These are phyloP conservation scores for Dendropsophus ebraccatus DNA, from an alignment of 2,113 vertebrate genomes.

Conservation along the genomic window DNA sequence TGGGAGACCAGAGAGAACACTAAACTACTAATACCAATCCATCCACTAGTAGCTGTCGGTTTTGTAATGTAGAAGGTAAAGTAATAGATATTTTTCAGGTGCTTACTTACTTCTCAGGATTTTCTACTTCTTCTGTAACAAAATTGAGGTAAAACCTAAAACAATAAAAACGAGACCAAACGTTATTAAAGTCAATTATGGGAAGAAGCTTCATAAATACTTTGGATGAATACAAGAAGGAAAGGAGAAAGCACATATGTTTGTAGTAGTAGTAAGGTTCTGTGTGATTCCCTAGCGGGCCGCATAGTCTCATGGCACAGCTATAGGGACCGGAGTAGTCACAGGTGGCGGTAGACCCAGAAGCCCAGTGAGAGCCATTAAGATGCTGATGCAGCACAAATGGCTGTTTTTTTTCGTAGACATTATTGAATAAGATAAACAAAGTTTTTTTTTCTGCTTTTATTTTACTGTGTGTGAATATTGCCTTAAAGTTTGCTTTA, in stretches of 20 bases:
- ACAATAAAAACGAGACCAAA: neutral
- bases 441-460: no score
- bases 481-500: no score
- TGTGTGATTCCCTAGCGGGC: neutral
- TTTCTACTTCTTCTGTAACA: conserved; percentile 94
- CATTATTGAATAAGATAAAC: no score
- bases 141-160: conserved; percentile 98
- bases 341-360: no score
- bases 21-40: neutral
- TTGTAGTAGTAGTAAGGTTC: neutral
- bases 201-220: neutral
- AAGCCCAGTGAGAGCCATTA: no score
- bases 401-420: no score
- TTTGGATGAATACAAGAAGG: no score
- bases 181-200: neutral
- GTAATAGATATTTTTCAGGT: neutral
- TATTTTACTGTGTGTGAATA: no score
- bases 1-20: neutral
- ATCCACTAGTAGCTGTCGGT: neutral
- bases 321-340: no score
- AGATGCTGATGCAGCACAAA: no score
- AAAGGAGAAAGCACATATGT: no score
- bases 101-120: conserved; percentile 71
- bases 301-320: neutral
- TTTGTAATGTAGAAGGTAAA: neutral